phyloP scores from a whole-genome alignment of 2,113 vertebrate genomes.

The Sciurus niger region DNA sequence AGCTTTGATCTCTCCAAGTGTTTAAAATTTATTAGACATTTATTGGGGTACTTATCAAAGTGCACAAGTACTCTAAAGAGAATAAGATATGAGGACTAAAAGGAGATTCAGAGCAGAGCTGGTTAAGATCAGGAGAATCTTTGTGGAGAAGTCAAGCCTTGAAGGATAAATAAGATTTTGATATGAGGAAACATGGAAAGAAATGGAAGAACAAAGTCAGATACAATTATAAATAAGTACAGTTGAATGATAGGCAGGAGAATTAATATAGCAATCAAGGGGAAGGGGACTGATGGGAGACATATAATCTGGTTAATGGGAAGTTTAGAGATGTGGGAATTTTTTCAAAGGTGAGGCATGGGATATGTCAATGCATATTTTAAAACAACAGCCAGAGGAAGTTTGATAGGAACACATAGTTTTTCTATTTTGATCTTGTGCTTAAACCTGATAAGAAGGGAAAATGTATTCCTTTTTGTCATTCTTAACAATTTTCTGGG shows the following conservation, averaged over 20 bases:
- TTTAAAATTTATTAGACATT: slow-evolving; percentile 16
- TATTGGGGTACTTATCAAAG: neutral
- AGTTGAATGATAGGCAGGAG: neutral
- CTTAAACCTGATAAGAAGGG: slow-evolving; percentile 14
- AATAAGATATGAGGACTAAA: neutral
- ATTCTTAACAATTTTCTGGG: neutral
- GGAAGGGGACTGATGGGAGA: too few species aligned
- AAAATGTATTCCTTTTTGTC: neutral
- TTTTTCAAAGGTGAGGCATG: neutral
- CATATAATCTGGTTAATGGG: neutral
- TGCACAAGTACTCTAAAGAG: neutral
- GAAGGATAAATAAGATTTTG: neutral
- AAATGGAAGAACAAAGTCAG: neutral
- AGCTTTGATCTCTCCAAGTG: neutral
- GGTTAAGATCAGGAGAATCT: neutral
- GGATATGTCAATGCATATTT: neutral
- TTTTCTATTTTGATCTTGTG: neutral
- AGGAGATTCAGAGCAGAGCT: neutral
- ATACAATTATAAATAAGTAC: neutral
- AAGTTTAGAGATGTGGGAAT: neutral
- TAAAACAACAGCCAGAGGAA: neutral
- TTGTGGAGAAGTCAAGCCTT: neutral
- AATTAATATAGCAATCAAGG: neutral
- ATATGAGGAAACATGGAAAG: neutral
- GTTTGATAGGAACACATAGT: neutral